phyloP scores from a whole-genome alignment of 2,888 invertebrate genomes.

The Agrochola lychnidis region DNA sequence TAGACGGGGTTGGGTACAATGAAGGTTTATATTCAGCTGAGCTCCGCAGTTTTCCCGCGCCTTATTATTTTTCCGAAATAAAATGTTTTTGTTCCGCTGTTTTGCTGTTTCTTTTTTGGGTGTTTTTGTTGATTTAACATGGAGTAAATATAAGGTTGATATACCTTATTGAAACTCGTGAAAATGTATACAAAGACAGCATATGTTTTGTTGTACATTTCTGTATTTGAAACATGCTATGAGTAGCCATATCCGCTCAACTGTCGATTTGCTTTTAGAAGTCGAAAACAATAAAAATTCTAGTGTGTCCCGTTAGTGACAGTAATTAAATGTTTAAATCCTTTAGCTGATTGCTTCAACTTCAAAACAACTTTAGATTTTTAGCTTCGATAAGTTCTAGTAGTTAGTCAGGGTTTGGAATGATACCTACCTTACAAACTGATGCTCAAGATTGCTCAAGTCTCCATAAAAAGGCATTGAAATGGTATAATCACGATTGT shows the following conservation, averaged over 20 bases:
- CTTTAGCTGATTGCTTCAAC: conserved; percentile 1
- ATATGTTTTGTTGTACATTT: too few species aligned
- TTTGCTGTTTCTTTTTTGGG: conserved; percentile 25
- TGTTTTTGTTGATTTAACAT: conserved; percentile 4
- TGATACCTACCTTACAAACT: neutral
- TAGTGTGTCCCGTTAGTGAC: too few species aligned
- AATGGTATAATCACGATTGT: conserved; percentile 27
- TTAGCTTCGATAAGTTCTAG: conserved; percentile 5
- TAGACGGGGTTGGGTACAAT: conserved; percentile 67
- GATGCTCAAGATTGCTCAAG: conserved; percentile 25
- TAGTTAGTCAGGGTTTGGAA: neutral
- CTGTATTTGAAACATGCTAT: too few species aligned
- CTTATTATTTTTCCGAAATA: conserved; percentile 73
- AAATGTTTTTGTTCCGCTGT: conserved; percentile 70
- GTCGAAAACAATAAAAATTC: too few species aligned
- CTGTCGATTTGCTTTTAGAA: too few species aligned
- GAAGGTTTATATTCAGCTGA: conserved; percentile 71
- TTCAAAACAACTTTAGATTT: conserved; percentile 12
- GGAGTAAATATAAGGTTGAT: neutral
- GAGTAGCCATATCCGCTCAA: too few species aligned
- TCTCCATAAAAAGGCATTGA: conserved; percentile 30
- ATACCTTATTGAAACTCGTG: neutral
- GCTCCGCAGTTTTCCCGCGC: conserved; percentile 64
- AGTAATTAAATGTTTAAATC: too few species aligned
- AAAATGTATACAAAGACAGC: neutral